Conservation (phyloP, 2,113 vertebrate species). For the Atractosteus spatula region DNA sequence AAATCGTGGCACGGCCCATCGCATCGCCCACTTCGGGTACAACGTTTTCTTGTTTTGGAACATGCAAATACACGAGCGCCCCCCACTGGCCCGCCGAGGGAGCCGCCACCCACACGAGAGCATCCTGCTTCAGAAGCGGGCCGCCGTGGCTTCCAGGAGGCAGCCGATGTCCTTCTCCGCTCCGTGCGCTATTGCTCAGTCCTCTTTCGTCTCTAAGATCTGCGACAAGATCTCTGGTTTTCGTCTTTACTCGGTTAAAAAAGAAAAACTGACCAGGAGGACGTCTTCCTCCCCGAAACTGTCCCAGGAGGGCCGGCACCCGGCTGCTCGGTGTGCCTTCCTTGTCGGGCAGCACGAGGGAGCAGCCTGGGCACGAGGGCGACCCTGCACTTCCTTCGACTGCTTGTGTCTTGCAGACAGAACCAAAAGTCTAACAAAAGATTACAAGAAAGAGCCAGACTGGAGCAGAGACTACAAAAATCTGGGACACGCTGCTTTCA, state of each 20-base stretch:
- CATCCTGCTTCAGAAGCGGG: background rate
- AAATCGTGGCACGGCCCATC: too few relatives aligned
- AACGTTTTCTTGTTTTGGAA: constrained; percentile 51
- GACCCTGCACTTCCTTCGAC: constrained; percentile 49
- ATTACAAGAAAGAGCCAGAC: constrained; percentile 84
- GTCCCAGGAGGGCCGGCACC: constrained; percentile 66
- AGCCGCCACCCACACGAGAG: constrained; percentile 22
- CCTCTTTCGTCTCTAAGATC: background rate
- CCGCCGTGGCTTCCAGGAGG: background rate
- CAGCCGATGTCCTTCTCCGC: constrained; percentile 11
- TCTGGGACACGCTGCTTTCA: constrained; percentile 49
- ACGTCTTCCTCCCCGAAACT: constrained; percentile 34
- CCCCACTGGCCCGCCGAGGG: constrained; percentile 72
- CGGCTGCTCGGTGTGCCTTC: constrained; percentile 61
- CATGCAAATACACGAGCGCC: constrained; percentile 74
- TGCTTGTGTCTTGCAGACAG: constrained; percentile 68
- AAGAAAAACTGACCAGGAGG: background rate
- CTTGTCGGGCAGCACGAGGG: constrained; percentile 63
- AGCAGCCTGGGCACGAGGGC: constrained; percentile 61
- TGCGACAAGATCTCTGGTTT: background rate
- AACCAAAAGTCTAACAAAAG: constrained; percentile 68
- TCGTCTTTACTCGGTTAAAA: background rate
- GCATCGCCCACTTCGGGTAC: background rate
- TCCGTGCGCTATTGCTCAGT: constrained; percentile 76
- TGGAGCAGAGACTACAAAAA: constrained; percentile 76